Base-by-base conservation (phyloP, 2,797 vertebrate species). In the Lemur catta region DNA sequence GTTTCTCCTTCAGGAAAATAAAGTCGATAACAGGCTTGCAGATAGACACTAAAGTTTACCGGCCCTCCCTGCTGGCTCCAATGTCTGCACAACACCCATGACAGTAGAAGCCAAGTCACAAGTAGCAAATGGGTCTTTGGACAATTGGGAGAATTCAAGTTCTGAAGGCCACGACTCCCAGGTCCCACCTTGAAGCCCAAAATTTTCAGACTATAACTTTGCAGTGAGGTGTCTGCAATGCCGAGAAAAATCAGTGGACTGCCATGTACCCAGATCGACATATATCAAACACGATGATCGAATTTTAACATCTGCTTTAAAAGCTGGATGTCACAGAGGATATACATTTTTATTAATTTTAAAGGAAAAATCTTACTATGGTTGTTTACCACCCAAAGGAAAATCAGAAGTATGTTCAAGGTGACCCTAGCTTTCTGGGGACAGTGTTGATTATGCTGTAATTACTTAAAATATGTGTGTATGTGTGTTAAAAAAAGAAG, bases 1-100 rank as follows among this genome's bases (percentile, higher is more conserved):
- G 95, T 81, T 97, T 97, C 94, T 95, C 89, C 96, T 97, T 93
- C 87, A 96, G 81, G 92, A 97, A 95, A 92, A 93, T 78, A 72
- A 91, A 96, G 91, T 89, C 4, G 0, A 43, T 89, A 97, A 91
- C 30, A 93, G 67, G 80, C 82, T 74, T 95, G 59, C n/a, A 81
- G 80, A 86, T 20, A 81, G 93, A 91, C n/a, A n/a, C 30, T n/a
- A 18, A 22, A 48, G 76, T 48, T 78, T 71, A 79, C 91, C 43
- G 61, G 43, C 33, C 67, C 79, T 92, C 55, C 55, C 69, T 20
- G 79, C 61, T 33, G 91, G 84, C 61, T 87, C 76, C 38, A n/a
- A 17, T 1, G 33, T 48, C 67, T 22, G 33, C 8, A 22, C 12
- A 33, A 55, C 22, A 69, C 85, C 38, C 72, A 75, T 48, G 74